Base-by-base conservation (phyloP, 1,140 invertebrate species). In the Bombus confusus region DNA sequence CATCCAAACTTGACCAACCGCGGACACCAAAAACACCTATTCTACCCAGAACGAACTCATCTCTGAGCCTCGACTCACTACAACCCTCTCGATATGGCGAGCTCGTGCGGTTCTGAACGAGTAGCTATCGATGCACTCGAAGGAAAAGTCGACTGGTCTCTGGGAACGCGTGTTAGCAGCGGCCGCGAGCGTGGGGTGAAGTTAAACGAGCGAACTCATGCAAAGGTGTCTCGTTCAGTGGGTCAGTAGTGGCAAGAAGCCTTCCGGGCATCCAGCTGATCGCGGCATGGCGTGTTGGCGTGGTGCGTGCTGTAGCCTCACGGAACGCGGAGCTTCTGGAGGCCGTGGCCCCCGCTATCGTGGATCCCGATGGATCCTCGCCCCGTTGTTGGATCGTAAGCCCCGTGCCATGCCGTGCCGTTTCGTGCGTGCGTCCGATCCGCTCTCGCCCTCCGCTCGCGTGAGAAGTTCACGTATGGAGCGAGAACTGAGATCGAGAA, bases 201-300 rank as follows among this genome's bases (percentile, higher is more conserved):
- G 86, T 74, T 91, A 91, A 91, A 90, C 91, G 91, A 90, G 89
- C 92, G 89, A 87, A 88, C 89, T 90, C 92, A 93, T 92, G 93
- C 93, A 94, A 94, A 91, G 89, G 92, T 93, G 93, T 94, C 93
- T 93, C 92, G 92, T 94, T 94, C 93, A 94, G 81, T 94, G 86
- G 94, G 94, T 94, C 94, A 94, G 93, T 90, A 94, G 93, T 94
- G 91, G 91, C 92, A 92, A 93, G 93, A 93, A 93, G 93, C 91
- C 91, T 94, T 92, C 92, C 88, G 83, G 88, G 92, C 92, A 92
- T 92, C 88, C 92, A 93, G 93, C 93, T 93, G 92, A 93, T 93
- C 91, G 93, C 88, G 91, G 88, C 76, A 83, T 89, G 90, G 92
- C 89, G 87, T 91, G 91, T 87, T 92, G 85, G 88, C 89, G 90